Evolutionary conservation across 2,888 invertebrate species (phyloP).

Genomic region (Silvanus unidentatus): DNA sequence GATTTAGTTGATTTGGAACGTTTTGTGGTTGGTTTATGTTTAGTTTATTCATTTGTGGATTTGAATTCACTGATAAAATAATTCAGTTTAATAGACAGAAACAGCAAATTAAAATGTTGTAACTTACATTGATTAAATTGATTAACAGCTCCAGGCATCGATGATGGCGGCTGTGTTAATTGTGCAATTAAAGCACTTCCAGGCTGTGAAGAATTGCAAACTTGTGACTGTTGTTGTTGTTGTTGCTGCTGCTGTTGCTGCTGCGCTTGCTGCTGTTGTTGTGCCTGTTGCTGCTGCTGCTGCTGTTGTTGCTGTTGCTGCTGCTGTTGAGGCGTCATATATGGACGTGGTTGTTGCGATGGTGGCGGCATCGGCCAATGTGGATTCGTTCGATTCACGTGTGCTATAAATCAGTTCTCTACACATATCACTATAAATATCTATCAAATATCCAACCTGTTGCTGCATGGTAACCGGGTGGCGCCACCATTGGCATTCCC

Average conservation of each 20-base stretch:
- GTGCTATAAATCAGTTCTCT: constrained; percentile 13
- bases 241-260: constrained; percentile 39
- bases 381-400: constrained; percentile 21
- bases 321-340: constrained; percentile 28
- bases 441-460: constrained; percentile 16
- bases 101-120: neutral
- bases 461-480: constrained; percentile 49
- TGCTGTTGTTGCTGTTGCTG: constrained; percentile 27
- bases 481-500: constrained; percentile 38
- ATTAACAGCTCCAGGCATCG: constrained; percentile 46
- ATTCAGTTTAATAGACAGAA: neutral
- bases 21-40: constrained; percentile 27
- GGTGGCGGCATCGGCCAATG: constrained; percentile 62
- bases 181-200: constrained; percentile 55
- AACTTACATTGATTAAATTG: constrained; percentile 47
- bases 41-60: constrained; percentile 34
- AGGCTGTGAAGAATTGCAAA: constrained; percentile 43
- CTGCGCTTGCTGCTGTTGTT: constrained; percentile 23
- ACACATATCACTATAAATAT: constrained; percentile 2
- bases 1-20: constrained; percentile 42
- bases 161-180: constrained; percentile 52
- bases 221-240: constrained; percentile 23
- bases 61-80: constrained; percentile 24
- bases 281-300: constrained; percentile 2
- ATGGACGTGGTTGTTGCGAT: constrained; percentile 45